A percentile compares a stretch with the other conserved stretches of the same genome.
These are phyloP conservation scores for Amiota minor DNA, from an alignment of 2,888 invertebrate genomes.

Conservation along the genomic window DNA sequence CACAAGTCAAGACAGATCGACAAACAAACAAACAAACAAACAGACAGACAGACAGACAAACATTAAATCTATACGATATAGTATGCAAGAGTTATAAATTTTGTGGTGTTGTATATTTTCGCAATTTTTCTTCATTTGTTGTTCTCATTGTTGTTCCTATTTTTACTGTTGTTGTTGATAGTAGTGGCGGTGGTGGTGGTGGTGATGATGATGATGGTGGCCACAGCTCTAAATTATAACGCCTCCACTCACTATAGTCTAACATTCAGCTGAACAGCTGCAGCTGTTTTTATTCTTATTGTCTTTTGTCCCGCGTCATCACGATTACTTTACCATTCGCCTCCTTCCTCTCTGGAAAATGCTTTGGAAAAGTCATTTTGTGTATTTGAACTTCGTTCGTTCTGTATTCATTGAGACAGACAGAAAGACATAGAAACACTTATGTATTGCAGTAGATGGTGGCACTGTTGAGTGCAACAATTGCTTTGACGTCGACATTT, in stretches of 20 bases:
- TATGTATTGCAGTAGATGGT: too few species aligned
- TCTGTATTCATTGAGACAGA: background rate
- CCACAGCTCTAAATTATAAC: constrained; percentile 19
- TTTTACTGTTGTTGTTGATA: background rate
- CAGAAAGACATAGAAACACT: background rate
- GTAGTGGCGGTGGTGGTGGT: background rate
- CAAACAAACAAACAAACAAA: background rate
- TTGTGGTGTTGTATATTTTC: background rate
- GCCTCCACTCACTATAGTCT: constrained; percentile 9
- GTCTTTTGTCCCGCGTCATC: background rate
- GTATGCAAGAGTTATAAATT: constrained; percentile 4
- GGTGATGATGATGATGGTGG: background rate
- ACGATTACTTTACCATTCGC: background rate
- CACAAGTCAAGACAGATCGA: too few species aligned
- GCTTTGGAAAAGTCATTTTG: too few species aligned
- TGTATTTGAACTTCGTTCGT: too few species aligned
- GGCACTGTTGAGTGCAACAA: constrained; percentile 41
- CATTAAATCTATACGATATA: background rate
- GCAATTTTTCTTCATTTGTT: background rate
- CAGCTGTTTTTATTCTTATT: constrained; percentile 22
- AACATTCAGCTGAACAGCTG: constrained; percentile 11
- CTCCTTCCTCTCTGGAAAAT: background rate
- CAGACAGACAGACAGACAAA: background rate
- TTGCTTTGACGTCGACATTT: constrained; percentile 58
- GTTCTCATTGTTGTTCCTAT: background rate